Evolutionary conservation across 1,140 invertebrate species (phyloP).

Genomic region (Caenorhabditis briggsae): DNA sequence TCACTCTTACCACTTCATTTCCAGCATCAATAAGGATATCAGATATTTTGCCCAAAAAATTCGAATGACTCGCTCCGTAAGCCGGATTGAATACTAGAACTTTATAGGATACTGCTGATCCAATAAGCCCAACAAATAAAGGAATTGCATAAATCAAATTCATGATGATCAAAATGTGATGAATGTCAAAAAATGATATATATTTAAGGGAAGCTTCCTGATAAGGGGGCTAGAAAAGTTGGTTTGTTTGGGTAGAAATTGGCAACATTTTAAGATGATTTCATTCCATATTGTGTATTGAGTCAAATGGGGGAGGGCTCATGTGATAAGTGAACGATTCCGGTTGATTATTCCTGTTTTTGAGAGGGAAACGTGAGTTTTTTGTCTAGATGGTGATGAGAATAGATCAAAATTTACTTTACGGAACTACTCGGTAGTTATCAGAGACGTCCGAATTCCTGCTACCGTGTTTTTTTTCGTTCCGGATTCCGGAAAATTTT

Average conservation of each 20-base stretch:
- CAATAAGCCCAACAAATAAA: not conserved
- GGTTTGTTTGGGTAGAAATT: constrained; percentile 9
- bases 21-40: constrained; percentile 59
- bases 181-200: not conserved
- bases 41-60: constrained; percentile 54
- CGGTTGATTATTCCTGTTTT: not conserved
- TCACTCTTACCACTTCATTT: constrained; percentile 45
- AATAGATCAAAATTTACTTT: too few species aligned
- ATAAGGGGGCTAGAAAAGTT: constrained; percentile 7
- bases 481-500: too few species aligned
- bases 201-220: not conserved
- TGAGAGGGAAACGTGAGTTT: too few species aligned
- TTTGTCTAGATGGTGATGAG: too few species aligned
- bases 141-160: not conserved
- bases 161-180: constrained; percentile 10
- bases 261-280: constrained; percentile 17
- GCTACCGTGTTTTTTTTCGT: too few species aligned
- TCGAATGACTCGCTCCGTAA: constrained; percentile 52
- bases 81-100: constrained; percentile 59
- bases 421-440: too few species aligned
- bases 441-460: too few species aligned
- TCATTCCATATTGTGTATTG: not conserved
- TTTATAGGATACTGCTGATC: constrained; percentile 31
- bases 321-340: not conserved
- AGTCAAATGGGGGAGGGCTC: not conserved